Percentiles rank a stretch among this genome's conserved stretches.
phyloP scores from a whole-genome alignment of 2,797 vertebrate genomes.

The Poecilia gillii region DNA sequence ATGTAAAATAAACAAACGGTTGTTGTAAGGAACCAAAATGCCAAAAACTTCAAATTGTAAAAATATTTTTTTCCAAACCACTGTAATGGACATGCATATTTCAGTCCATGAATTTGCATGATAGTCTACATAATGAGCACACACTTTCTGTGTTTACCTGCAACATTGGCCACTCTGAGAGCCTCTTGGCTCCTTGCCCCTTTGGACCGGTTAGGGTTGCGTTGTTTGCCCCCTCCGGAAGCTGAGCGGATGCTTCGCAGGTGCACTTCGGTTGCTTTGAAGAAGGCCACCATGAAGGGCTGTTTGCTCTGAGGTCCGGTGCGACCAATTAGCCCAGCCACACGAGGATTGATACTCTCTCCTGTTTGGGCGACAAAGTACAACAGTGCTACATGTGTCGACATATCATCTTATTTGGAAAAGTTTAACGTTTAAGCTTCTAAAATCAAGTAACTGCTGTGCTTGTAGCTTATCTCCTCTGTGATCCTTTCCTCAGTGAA shows the following conservation, averaged over 20 bases:
- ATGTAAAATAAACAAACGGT: neutral
- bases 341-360: conserved; percentile 92
- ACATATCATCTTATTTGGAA: neutral
- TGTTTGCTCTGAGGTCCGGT: conserved; percentile 97
- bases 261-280: conserved; percentile 97
- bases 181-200: conserved; percentile 91
- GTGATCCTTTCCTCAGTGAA: neutral
- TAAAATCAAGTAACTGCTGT: conserved; percentile 28
- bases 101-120: conserved; percentile 40
- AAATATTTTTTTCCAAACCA: conserved; percentile 7
- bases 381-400: conserved; percentile 37
- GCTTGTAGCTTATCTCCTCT: conserved; percentile 9
- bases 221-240: conserved; percentile 82
- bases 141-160: conserved; percentile 81
- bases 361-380: conserved; percentile 80
- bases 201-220: conserved; percentile 92
- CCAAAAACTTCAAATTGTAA: neutral
- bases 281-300: conserved; percentile 98
- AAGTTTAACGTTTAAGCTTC: neutral
- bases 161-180: conserved; percentile 89
- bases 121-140: conserved; percentile 11
- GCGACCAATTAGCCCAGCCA: conserved; percentile 91
- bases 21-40: neutral
- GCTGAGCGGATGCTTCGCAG: conserved; percentile 92
- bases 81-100: conserved; percentile 1